Base-by-base conservation (phyloP, 1,140 invertebrate species). In the Drosophila nannoptera region DNA sequence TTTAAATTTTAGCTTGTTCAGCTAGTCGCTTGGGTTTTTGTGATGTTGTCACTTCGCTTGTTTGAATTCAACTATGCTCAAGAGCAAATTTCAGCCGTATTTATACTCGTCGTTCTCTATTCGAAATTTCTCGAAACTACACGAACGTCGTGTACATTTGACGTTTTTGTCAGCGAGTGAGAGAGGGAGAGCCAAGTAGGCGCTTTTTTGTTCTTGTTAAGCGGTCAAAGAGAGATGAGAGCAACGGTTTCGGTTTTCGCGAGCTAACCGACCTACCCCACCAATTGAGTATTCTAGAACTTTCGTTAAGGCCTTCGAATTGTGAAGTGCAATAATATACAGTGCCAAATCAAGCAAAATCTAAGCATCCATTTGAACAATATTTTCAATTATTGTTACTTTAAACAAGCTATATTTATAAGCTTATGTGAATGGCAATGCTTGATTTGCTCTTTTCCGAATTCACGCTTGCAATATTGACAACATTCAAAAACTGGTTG, bases 191-290 rank as follows among this genome's bases (percentile, higher is more conserved):
- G 48, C 43, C n/a, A 55, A 50, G 46, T 6, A 0, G 33, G 7
- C 6, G 35, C 7, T 22, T 6, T 5, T 14, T 22, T 22, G 22
- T 43, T 61, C 14, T 36, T 49, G 11, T 61, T 35, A 2, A 38
- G 16, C 53, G 36, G 4, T 22, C 22, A 22, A 14, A 45, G 7
- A 33, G 40, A 11, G 49, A 2, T 2, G 35, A 22, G 22, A 22
- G 22, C 3, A 22, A 22, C 22, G 22, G 22, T 22, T 22, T 40
- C 2, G 12, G 22, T 40, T 22, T 29, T 22, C 22, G 22, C 3
- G 22, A 22, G 22, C 22, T 22, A 22, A 22, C 22, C 97, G 96
- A 89, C 97, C 96, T 0, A 8, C 31, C 22, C 22, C 22, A 22
- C 22, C 22, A 22, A 22, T 22, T 22, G 1, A 22, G 22, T 22